Conservation (phyloP, 2,797 vertebrate species). For the Characodon lateralis region DNA sequence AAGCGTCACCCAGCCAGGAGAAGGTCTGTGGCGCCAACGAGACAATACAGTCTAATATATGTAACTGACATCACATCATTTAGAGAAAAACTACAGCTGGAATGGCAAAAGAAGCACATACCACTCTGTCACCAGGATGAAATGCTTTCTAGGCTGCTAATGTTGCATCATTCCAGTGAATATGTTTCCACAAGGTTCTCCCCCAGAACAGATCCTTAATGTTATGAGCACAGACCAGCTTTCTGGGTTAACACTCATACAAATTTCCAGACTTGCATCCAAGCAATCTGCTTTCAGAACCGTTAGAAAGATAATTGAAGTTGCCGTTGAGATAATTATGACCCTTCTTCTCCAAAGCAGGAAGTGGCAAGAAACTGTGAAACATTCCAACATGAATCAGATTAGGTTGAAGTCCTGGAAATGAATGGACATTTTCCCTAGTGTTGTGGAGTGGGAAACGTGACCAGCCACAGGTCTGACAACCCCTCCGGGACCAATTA, state of each 20-base stretch:
- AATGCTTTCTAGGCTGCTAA: constrained; percentile 25
- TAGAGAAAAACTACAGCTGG: constrained; percentile 15
- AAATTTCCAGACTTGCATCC: constrained; percentile 41
- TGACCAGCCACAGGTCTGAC: constrained; percentile 69
- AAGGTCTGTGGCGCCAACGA: constrained; percentile 43
- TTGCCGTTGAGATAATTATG: constrained; percentile 60
- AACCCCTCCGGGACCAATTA: constrained; percentile 67
- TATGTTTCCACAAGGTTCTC: constrained; percentile 36
- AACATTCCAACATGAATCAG: constrained; percentile 70
- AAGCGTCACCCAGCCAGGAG: constrained; percentile 70
- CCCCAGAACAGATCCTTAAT: constrained; percentile 24
- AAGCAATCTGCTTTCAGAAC: constrained; percentile 14
- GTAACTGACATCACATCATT: constrained; percentile 29
- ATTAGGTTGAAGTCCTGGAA: constrained; percentile 58
- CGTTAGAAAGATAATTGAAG: constrained; percentile 47
- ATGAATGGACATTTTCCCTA: constrained; percentile 59
- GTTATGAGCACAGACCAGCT: constrained; percentile 17
- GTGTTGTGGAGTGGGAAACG: constrained; percentile 55
- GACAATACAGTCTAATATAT: constrained; percentile 48
- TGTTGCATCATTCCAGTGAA: constrained; percentile 47
- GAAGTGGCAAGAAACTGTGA: constrained; percentile 62
- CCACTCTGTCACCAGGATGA: constrained; percentile 33
- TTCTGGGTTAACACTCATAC: constrained; percentile 22
- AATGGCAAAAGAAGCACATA: neutral
- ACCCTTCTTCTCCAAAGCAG: constrained; percentile 50